A percentile compares a stretch with the other conserved stretches of the same genome.
These are phyloP conservation scores for Megaustenia siamemsis DNA, from an alignment of 2,888 invertebrate species.

Conservation along the genomic window DNA sequence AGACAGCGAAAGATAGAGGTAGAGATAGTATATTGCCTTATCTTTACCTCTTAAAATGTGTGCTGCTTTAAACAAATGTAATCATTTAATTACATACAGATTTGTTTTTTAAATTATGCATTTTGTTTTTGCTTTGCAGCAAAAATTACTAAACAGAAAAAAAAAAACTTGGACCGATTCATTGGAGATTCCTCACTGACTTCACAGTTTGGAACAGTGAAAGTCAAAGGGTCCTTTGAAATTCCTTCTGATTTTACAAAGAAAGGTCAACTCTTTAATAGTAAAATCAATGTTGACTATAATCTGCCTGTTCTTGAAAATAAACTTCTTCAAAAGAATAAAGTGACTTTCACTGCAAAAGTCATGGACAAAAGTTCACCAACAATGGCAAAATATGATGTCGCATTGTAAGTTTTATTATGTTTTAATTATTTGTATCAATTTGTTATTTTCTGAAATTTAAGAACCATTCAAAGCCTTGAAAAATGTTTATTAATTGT, in stretches of 20 bases:
- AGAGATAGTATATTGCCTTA: no score
- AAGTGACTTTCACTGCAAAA: slow-evolving; percentile 53
- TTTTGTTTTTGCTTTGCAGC: slow-evolving; percentile 33
- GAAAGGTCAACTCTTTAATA: slow-evolving; percentile 36
- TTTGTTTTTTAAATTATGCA: no score
- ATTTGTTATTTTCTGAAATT: no score
- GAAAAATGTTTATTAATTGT: no score
- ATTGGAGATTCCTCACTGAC: slow-evolving; percentile 29
- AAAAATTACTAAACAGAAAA: slow-evolving; percentile 24
- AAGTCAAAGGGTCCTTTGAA: slow-evolving; percentile 23
- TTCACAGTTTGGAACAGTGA: slow-evolving; percentile 51
- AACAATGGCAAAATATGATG: slow-evolving; percentile 51
- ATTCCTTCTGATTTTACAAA: slow-evolving; percentile 11
- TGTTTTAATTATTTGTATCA: neutral
- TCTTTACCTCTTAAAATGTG: no score
- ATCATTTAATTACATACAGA: no score
- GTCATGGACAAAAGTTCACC: slow-evolving; percentile 56
- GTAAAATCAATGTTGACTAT: slow-evolving; percentile 43
- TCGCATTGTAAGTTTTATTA: slow-evolving; percentile 51
- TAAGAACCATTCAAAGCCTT: no score
- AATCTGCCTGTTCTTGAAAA: slow-evolving; percentile 39
- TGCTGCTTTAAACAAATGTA: no score
- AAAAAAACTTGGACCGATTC: slow-evolving; percentile 21
- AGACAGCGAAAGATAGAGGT: no score
- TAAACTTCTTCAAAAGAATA: slow-evolving; percentile 51